Evolutionary conservation across 1,140 invertebrate species (phyloP), one percentile per base, ranked within the genome.

Genomic region (Parasteatoda tepidariorum): DNA sequence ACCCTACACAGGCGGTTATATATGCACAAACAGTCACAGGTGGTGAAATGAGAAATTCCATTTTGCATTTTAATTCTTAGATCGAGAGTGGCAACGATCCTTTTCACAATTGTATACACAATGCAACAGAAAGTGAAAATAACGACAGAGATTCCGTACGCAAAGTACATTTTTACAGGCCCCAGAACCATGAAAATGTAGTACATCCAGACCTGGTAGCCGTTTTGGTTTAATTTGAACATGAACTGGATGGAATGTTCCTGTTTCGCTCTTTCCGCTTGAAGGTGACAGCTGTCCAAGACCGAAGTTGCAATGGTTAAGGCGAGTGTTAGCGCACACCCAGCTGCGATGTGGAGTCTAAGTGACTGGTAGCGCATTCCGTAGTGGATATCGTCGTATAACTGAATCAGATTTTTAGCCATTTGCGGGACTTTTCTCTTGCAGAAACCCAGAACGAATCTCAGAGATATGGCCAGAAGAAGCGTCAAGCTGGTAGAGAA

Each of bases 151-250:
- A 83, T 61, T 22, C 81, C 68, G 34, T 83, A 83, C 0, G 81
- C 81, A 28, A 74, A 83, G n/a, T 74, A 83, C 81, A 74, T 83
- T 18, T 83, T 83, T 5, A 83, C 28, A 3, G 81, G 81, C 6
- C 61, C 68, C 9, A 83, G 57, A 0, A 55, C 18, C 38, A 83
- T 15, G 11, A 83, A 74, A 57, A 83, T 74, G 22, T 73, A 55
- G 18, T 73, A 24, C 61, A 83, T 74, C 68, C 68, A 83, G 0
- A 9, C 26, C 30, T 83, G 68, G 18, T 78, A 13, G 15, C 38
- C 34, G 34, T 73, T 73, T 28, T 28, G 7, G n/a, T 61, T 22
- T 11, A 66, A 26, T n/a, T 71, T 82, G 7, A 82, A 18, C 2
- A 83, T 3, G 31, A 83, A 83, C 59, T 74, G n/a, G 30, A 83